Evolutionary conservation across 2,888 invertebrate genomes (phyloP).

Genomic region (Orchesellides sinensis): DNA sequence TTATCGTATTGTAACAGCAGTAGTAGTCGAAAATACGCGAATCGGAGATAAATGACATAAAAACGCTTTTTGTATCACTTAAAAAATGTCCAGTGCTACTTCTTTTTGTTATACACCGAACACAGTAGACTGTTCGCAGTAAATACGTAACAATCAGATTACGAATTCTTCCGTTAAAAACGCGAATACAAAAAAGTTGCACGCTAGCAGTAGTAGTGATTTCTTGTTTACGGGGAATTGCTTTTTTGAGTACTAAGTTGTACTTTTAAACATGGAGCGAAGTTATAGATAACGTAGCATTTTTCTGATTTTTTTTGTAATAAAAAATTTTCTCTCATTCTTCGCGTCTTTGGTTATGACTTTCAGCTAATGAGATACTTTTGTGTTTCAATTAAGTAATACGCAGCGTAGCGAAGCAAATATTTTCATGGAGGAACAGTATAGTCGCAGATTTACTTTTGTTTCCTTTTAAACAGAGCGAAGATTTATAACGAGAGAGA

Average conservation of each 20-base stretch:
- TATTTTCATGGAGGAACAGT: slow-evolving; percentile 42
- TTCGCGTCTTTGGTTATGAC: slow-evolving; percentile 69
- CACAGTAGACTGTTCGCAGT: slow-evolving; percentile 50
- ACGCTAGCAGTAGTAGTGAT: slow-evolving; percentile 42
- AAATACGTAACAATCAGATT: slow-evolving; percentile 32
- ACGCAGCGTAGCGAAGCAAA: slow-evolving; percentile 66
- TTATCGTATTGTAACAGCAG: slow-evolving; percentile 30
- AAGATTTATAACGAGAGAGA: slow-evolving; percentile 60
- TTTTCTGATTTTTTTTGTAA: slow-evolving; percentile 59
- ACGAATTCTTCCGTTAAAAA: slow-evolving; percentile 44
- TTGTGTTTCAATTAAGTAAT: slow-evolving; percentile 61
- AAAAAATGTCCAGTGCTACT: slow-evolving; percentile 67
- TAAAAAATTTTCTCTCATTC: slow-evolving; percentile 57
- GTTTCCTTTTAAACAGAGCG: slow-evolving; percentile 52
- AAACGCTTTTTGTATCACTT: slow-evolving; percentile 64
- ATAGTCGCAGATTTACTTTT: slow-evolving; percentile 36
- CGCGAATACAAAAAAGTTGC: slow-evolving; percentile 56
- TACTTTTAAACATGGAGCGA: slow-evolving; percentile 67
- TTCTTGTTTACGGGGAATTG: slow-evolving; percentile 54
- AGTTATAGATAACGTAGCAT: slow-evolving; percentile 69
- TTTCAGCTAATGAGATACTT: slow-evolving; percentile 70
- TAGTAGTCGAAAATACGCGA: slow-evolving; percentile 66
- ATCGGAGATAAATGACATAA: slow-evolving; percentile 66
- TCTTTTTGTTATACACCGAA: slow-evolving; percentile 50
- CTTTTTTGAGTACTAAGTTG: slow-evolving; percentile 55